Conservation (phyloP, 1,140 invertebrate species). For the Drosophila micromelanica region DNA sequence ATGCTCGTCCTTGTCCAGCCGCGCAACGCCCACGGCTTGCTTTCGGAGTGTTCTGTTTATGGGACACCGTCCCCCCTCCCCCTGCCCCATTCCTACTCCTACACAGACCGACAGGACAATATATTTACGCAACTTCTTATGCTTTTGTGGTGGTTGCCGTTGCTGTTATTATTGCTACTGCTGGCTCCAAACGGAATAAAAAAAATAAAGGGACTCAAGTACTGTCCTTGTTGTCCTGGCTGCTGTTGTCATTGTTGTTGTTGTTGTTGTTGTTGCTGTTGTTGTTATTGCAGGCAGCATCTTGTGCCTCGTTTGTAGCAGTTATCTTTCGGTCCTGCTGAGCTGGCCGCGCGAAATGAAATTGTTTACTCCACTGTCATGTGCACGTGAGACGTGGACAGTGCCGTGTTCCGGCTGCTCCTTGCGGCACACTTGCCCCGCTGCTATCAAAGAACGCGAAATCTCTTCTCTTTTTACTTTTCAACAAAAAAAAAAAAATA, state of each 20-base stretch:
- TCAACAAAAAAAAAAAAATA: slow-evolving; percentile 1
- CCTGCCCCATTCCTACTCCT: not conserved
- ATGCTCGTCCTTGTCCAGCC: slow-evolving; percentile 36
- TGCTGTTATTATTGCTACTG: slow-evolving; percentile 50
- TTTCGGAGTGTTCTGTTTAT: slow-evolving; percentile 35
- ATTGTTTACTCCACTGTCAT: slow-evolving; percentile 82
- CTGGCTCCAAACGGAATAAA: slow-evolving; percentile 15
- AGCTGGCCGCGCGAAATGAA: slow-evolving; percentile 67
- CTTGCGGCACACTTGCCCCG: slow-evolving; percentile 15
- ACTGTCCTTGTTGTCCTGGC: slow-evolving; percentile 31
- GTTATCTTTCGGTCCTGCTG: slow-evolving; percentile 77
- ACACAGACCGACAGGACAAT: slow-evolving; percentile 75
- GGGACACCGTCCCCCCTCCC: too few species aligned
- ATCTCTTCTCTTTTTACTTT: slow-evolving; percentile 54
- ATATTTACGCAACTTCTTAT: slow-evolving; percentile 82
- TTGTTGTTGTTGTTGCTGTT: not conserved
- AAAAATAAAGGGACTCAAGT: slow-evolving; percentile 56
- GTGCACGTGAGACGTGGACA: slow-evolving; percentile 70
- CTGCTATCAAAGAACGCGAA: slow-evolving; percentile 79
- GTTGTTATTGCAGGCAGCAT: slow-evolving; percentile 63
- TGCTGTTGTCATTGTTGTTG: slow-evolving; percentile 48
- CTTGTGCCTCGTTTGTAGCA: slow-evolving; percentile 79
- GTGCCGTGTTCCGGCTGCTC: slow-evolving; percentile 33
- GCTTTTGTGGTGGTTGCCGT: slow-evolving; percentile 60
- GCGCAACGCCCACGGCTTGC: slow-evolving; percentile 38